A percentile compares a stretch with the other conserved stretches of the same genome.
Conservation (phyloP, 1,140 invertebrate species). For the Maniola jurtina region DNA sequence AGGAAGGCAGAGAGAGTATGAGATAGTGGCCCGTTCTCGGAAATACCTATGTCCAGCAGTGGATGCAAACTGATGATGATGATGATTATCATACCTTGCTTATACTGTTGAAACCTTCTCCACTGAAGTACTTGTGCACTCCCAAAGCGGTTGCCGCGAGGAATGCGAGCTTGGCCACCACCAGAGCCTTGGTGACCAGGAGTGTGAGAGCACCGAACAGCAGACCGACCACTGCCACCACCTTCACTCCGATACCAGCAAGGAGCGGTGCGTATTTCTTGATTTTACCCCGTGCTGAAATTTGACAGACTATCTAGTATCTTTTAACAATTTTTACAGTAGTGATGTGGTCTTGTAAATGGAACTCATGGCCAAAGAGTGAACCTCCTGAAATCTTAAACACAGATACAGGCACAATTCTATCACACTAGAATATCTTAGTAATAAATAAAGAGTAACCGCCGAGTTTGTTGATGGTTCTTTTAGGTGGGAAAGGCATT, state of each 20-base stretch:
- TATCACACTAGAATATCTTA: no score
- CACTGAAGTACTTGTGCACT: slow-evolving; percentile 83
- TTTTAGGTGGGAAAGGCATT: no score
- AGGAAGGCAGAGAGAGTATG: no score
- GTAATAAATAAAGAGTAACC: no score
- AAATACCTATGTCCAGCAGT: not conserved
- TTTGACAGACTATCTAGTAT: not conserved
- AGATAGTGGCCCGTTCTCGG: no score
- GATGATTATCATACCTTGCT: slow-evolving; percentile 49
- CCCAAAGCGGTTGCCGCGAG: slow-evolving; percentile 83
- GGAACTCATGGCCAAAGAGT: no score
- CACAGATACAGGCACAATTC: no score
- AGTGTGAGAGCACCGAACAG: slow-evolving; percentile 84
- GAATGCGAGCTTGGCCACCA: slow-evolving; percentile 87
- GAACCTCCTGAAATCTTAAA: no score
- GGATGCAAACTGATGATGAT: not conserved
- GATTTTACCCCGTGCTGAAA: slow-evolving; percentile 84
- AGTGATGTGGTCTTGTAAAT: no score
- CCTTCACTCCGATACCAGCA: slow-evolving; percentile 82
- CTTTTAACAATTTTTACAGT: not conserved
- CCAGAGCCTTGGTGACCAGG: slow-evolving; percentile 85
- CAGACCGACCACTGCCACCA: slow-evolving; percentile 84
- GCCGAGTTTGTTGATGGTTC: no score
- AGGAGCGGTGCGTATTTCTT: slow-evolving; percentile 86
- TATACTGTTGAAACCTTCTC: slow-evolving; percentile 66